Percentiles rank a stretch among this genome's conserved stretches.
Evolutionary conservation across 2,113 vertebrate species (phyloP).

Genomic region (Illadopsis cleaveri): DNA sequence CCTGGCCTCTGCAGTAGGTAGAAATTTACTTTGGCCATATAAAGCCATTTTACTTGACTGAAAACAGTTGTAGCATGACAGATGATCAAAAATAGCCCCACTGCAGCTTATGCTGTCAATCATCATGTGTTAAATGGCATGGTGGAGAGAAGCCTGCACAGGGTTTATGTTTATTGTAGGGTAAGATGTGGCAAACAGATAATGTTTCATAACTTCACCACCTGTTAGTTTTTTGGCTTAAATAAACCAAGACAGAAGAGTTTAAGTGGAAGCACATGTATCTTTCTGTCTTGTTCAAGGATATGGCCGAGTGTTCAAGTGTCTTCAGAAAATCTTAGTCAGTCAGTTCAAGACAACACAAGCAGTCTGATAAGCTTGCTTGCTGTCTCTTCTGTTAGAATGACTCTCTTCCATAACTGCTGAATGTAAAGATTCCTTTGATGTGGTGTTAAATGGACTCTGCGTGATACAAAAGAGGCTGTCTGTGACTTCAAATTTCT

Average conservation of each 20-base stretch:
- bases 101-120: slow-evolving; percentile 91
- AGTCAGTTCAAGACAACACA: background rate
- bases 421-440: slow-evolving; percentile 43
- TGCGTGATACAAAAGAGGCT: background rate
- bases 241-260: slow-evolving; percentile 57
- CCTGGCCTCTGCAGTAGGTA: slow-evolving; percentile 78
- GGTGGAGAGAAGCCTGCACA: slow-evolving; percentile 58
- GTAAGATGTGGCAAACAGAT: slow-evolving; percentile 62
- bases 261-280: slow-evolving; percentile 41
- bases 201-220: slow-evolving; percentile 71
- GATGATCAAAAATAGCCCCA: slow-evolving; percentile 91
- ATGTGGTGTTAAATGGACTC: background rate
- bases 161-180: slow-evolving; percentile 61
- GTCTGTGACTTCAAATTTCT: background rate
- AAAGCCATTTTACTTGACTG: slow-evolving; percentile 81
- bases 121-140: slow-evolving; percentile 76
- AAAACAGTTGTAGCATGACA: slow-evolving; percentile 85
- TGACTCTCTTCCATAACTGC: background rate
- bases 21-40: slow-evolving; percentile 84
- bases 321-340: slow-evolving; percentile 51
- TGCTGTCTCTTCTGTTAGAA: slow-evolving; percentile 29
- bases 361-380: background rate
- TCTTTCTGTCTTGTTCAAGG: slow-evolving; percentile 45
- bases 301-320: slow-evolving; percentile 41
- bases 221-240: slow-evolving; percentile 74